Base-by-base conservation (phyloP, 2,797 vertebrate genomes). In the Lithobates pipiens region DNA sequence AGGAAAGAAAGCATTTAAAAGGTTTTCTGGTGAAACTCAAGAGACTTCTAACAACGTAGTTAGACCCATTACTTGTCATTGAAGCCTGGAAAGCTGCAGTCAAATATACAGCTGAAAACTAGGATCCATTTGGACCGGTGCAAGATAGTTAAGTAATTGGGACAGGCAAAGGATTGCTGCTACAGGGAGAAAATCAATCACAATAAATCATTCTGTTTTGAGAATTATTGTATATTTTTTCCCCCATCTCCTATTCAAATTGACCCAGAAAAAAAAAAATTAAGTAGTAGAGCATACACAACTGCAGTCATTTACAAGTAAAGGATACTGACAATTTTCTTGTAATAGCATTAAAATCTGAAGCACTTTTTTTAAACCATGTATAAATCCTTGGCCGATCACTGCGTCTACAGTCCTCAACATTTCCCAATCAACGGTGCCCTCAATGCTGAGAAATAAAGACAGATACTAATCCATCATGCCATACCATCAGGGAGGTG, bases 1-100 rank as follows among this genome's bases (percentile, higher is more conserved):
- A 44, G 72, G 73, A 76, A 68, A 36, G 46, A 34, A 63, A 23
- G 23, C 78, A 44, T 25, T 61, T 18, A 84, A 39, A 73, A 67
- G 29, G 16, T 46, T 50, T 65, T 63, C 27, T 74, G 16, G 74
- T 74, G 46, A 32, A 75, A 76, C 57, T 75, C 77, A 15, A 16
- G 42, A 75, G 84, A 77, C 44, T 74, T 73, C 27, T 46, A 54
- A 74, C 21, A 70, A 69, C 73, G 69, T 73, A 44, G 25, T 65
- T 72, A 71, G 7, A 21, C 15, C 3, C 3, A 73, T 79, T 73
- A 67, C 57, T 44, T 79, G 0, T 44, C 68, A 65, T 11, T 44
- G 69, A 36, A 69, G 76, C 18, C 65, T 27, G 50, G 10, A 16
- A 63, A 39, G 16, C n/a, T 16, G 54, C n/a, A 63, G n/a, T 27